Evolutionary conservation across 2,888 invertebrate genomes (phyloP).

Genomic region (Furcula furcula): DNA sequence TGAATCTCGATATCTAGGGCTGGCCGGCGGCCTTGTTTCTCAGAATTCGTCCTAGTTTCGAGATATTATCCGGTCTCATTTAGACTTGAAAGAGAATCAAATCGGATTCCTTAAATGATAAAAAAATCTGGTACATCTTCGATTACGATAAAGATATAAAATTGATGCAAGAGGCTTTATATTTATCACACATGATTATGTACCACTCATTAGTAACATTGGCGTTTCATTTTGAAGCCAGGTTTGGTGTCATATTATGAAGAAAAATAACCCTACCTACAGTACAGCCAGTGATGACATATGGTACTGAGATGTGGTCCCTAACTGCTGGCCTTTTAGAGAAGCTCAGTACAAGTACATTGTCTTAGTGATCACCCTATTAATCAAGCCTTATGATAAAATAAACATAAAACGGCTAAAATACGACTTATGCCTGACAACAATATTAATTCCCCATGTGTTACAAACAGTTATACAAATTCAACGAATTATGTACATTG

Average conservation of each 20-base stretch:
- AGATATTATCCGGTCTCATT: conserved; percentile 21
- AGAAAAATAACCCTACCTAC: too few species aligned
- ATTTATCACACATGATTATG: too few species aligned
- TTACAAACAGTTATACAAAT: conserved; percentile 7
- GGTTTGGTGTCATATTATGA: too few species aligned
- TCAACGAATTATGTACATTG: conserved; percentile 21
- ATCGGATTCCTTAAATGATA: conserved; percentile 7
- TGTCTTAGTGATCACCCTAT: too few species aligned
- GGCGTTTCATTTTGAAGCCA: too few species aligned
- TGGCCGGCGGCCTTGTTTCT: conserved; percentile 24
- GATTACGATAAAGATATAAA: too few species aligned
- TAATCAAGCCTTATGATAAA: conserved; percentile 24
- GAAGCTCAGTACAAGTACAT: too few species aligned
- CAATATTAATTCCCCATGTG: conserved; percentile 28
- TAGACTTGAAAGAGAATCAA: conserved; percentile 15
- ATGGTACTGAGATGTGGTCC: too few species aligned
- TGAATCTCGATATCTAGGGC: conserved; percentile 22
- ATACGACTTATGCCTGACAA: conserved; percentile 25
- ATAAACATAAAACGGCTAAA: conserved; percentile 23
- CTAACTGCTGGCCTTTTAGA: too few species aligned
- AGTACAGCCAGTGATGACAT: too few species aligned
- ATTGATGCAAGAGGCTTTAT: too few species aligned
- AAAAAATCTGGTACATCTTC: conserved; percentile 1
- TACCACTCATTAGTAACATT: too few species aligned
- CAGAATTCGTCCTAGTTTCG: conserved; percentile 21